phyloP scores from a whole-genome alignment of 2,888 invertebrate species.

The Hemithea aestivaria region DNA sequence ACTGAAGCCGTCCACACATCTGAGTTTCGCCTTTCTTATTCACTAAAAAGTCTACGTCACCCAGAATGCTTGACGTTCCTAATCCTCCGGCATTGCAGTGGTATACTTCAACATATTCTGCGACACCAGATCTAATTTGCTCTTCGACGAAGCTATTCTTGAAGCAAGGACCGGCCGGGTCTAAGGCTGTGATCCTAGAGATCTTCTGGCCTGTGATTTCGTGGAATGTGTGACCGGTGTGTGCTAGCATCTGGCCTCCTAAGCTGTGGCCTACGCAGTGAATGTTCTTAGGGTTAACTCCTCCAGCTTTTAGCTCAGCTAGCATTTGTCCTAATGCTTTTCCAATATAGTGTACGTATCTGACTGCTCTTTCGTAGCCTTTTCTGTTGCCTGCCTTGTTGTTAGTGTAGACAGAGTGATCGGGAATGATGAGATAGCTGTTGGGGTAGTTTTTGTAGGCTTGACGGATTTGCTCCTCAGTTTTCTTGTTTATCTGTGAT shows the following conservation, averaged over 20 bases:
- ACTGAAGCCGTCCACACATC: conserved; percentile 48
- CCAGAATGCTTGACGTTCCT: conserved; percentile 52
- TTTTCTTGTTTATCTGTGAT: conserved; percentile 55
- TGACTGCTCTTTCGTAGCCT: conserved; percentile 32
- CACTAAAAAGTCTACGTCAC: conserved; percentile 66
- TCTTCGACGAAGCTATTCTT: conserved; percentile 28
- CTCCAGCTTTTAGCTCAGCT: conserved; percentile 21
- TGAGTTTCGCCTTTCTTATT: conserved; percentile 73
- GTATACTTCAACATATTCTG: conserved; percentile 64
- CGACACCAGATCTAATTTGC: conserved; percentile 58
- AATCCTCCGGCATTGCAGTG: conserved; percentile 66
- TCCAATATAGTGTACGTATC: conserved; percentile 31
- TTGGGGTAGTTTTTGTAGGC: conserved; percentile 28
- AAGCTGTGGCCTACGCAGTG: conserved; percentile 33
- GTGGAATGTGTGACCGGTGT: conserved; percentile 19
- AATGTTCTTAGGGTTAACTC: conserved; percentile 23
- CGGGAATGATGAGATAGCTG: conserved; percentile 31
- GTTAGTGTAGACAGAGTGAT: conserved; percentile 31
- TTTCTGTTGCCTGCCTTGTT: conserved; percentile 23
- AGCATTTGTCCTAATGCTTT: conserved; percentile 29
- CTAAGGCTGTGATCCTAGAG: conserved; percentile 27
- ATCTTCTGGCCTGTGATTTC: conserved; percentile 22
- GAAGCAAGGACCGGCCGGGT: conserved; percentile 29
- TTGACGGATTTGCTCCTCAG: conserved; percentile 27
- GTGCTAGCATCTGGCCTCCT: conserved; percentile 29